phyloP scores from a whole-genome alignment of 2,113 vertebrate genomes.

The Thinocorus orbignyianus region DNA sequence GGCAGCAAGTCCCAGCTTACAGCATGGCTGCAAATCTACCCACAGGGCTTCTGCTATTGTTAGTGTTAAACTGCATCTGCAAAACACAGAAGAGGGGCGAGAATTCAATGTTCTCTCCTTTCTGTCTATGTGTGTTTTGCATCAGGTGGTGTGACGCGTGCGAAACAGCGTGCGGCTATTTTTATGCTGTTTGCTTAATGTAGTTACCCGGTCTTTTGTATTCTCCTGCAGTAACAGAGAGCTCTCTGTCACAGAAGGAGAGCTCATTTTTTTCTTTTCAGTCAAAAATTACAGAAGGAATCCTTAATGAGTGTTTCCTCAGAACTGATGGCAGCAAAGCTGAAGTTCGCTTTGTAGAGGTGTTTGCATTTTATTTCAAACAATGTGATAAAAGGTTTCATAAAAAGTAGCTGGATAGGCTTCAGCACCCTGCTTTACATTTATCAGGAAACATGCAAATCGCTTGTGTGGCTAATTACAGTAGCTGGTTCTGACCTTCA shows the following conservation, averaged over 20 bases:
- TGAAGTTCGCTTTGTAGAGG: background rate
- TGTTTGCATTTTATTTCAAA: background rate
- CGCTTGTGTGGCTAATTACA: background rate
- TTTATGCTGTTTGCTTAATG: background rate
- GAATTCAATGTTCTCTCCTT: background rate
- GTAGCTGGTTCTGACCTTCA: background rate
- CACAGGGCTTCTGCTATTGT: background rate
- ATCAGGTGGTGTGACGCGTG: background rate
- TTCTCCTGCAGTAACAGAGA: background rate
- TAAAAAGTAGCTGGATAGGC: background rate
- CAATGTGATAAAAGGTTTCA: background rate
- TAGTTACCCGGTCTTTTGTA: background rate
- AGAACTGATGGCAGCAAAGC: background rate
- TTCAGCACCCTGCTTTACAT: background rate
- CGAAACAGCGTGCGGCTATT: background rate
- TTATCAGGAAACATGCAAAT: background rate
- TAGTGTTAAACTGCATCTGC: background rate
- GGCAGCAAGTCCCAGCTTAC: background rate
- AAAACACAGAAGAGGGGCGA: background rate
- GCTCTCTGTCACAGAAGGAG: background rate
- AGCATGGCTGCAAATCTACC: background rate
- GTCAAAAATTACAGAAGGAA: constrained; percentile 25
- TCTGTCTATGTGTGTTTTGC: background rate
- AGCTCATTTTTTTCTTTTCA: background rate
- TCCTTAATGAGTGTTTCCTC: background rate